Base-by-base conservation (phyloP, 2,888 invertebrate species). In the Agonum fuliginosum region DNA sequence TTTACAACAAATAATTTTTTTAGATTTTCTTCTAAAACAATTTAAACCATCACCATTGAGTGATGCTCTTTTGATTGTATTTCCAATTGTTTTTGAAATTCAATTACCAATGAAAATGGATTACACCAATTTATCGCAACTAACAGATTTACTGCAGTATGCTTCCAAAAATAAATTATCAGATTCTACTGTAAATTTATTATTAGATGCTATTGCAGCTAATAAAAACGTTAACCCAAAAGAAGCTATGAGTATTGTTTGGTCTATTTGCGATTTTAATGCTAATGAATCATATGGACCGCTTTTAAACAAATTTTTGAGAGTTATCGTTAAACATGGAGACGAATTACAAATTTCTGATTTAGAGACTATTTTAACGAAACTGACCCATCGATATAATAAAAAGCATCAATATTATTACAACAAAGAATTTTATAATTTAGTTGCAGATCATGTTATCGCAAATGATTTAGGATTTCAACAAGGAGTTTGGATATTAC, bases 1-100 rank as follows among this genome's bases (percentile, higher is more conserved):
- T 78, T 83, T 92, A 19, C 85, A 89, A 1, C 90, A 93, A 81
- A 90, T 93, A 27, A 89, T 91, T 81, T 92, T 91, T 82, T 73
- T 93, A 12, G 89, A 92, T 82, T 91, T 90, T 82, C 81, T 93
- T 4, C 82, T 94, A 0, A 83, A 84, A 0, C 87, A 88, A 78
- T 88, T 89, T 65, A 86, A 89, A 43, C 85, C 88, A 30, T 88
- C 88, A 10, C 91, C 93, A 75, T 85, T 94, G 20, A 88, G 90
- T 0, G 91, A 92, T 34, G 93, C 93, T 0, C 82, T 94, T 2
- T 88, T 88, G 81, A 86, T 92, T 0, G 93, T 93, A 0, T 81
- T 94, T 6, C 93, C 93, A 0, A 84, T 93, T 24, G 91, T 92
- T 0, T 92, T 93, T 82, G 91, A 93, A 86, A 88, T 90, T 4